A percentile compares a stretch with the other conserved stretches of the same genome.
Conservation (phyloP, 2,888 invertebrate species). For the Anorthoa munda region DNA sequence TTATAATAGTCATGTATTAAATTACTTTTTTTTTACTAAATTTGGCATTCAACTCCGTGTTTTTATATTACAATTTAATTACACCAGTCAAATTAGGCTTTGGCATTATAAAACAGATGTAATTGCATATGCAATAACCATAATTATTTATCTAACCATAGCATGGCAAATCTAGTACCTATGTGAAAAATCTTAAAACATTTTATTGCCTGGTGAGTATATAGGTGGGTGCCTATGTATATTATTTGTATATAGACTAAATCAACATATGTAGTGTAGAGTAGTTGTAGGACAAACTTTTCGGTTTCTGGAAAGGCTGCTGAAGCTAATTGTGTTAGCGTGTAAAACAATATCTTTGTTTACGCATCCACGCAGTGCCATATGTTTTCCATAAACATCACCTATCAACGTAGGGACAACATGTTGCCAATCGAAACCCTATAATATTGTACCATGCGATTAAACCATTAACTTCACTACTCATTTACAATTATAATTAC, state of each 20-base stretch:
- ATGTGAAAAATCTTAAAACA: constrained; percentile 11
- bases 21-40: constrained; percentile 2
- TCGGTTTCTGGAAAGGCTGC: neutral
- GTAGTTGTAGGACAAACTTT: neutral
- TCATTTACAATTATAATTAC: constrained; percentile 35
- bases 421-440: constrained; percentile 42
- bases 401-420: neutral
- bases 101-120: constrained; percentile 20
- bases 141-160: constrained; percentile 20
- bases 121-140: neutral
- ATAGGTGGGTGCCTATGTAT: neutral
- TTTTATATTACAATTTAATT: constrained; percentile 6
- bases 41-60: neutral
- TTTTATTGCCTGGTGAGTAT: neutral
- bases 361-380: constrained; percentile 18
- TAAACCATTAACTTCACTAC: constrained; percentile 24
- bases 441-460: constrained; percentile 38
- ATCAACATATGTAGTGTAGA: neutral
- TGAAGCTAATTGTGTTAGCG: neutral
- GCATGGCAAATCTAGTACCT: constrained; percentile 15
- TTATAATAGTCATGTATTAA: constrained; percentile 7
- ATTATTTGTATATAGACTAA: neutral
- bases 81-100: neutral
- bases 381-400: constrained; percentile 27
- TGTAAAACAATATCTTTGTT: constrained; percentile 9